Evolutionary conservation across 2,113 vertebrate genomes (phyloP).

Genomic region (Quiscalus mexicanus): DNA sequence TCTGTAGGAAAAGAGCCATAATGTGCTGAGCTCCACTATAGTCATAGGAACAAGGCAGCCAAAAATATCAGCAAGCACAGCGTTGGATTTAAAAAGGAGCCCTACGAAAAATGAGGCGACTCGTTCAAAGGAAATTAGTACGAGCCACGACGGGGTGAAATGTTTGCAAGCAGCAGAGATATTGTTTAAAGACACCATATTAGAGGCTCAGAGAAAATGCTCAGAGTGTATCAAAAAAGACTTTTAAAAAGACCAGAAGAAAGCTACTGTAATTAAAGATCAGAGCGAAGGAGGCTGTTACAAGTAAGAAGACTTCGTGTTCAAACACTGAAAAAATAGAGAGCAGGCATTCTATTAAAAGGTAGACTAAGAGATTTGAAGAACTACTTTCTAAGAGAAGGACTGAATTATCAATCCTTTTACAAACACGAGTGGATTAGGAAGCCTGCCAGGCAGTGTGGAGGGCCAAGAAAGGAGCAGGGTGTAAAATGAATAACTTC

Average conservation of each 20-base stretch:
- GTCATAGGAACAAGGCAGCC: conserved; percentile 14
- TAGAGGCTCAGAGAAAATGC: conserved; percentile 28
- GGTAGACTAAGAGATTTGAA: conserved; percentile 42
- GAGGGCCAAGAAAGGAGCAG: neutral
- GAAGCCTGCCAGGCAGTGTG: neutral
- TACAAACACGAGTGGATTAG: conserved; percentile 4
- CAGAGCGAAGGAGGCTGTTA: conserved; percentile 47
- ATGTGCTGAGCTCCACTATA: neutral
- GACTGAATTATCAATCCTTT: conserved; percentile 18
- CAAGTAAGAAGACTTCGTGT: conserved; percentile 27
- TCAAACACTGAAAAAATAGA: conserved; percentile 45
- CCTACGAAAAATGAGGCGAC: neutral
- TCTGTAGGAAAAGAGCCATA: neutral
- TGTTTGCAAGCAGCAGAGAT: conserved; percentile 49
- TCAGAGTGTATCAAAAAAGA: conserved; percentile 27
- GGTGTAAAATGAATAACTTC: neutral
- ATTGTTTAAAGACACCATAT: conserved; percentile 51
- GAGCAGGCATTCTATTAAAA: conserved; percentile 37
- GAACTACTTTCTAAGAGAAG: neutral
- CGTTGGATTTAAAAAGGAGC: conserved; percentile 9
- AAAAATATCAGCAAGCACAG: conserved; percentile 18
- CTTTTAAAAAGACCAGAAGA: conserved; percentile 47
- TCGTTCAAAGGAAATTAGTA: conserved; percentile 37
- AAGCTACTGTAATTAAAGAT: conserved; percentile 59
- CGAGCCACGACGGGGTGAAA: neutral